A percentile compares a stretch with the other conserved stretches of the same genome.
phyloP scores from a whole-genome alignment of 2,888 invertebrate species.

The Aethes cnicana region DNA sequence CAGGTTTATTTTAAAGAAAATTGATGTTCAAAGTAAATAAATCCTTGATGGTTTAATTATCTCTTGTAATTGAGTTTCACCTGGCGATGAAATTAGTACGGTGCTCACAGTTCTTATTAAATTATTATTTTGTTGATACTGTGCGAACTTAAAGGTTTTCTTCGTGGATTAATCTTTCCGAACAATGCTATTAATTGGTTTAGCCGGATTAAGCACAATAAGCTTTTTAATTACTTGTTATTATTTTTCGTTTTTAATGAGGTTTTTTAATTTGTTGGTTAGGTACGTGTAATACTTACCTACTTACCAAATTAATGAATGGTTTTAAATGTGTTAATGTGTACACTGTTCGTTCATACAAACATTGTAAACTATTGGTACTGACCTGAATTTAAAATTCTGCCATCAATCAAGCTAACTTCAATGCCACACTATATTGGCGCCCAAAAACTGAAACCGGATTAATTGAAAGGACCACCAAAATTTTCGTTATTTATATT shows the following conservation, averaged over 20 bases:
- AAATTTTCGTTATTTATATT: constrained; percentile 18
- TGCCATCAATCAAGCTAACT: too few species aligned
- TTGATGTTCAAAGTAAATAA: constrained; percentile 79
- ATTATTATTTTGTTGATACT: constrained; percentile 50
- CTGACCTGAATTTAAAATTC: too few species aligned
- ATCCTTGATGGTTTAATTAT: constrained; percentile 79
- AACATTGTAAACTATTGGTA: too few species aligned
- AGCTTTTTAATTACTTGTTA: background rate
- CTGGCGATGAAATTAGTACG: constrained; percentile 66
- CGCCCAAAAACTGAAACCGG: background rate
- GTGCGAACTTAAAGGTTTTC: constrained; percentile 35
- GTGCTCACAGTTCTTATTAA: constrained; percentile 51
- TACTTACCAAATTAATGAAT: too few species aligned
- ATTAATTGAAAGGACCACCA: constrained; percentile 10
- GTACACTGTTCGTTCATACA: too few species aligned
- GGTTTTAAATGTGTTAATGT: too few species aligned
- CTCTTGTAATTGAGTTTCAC: constrained; percentile 79
- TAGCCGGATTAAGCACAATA: background rate
- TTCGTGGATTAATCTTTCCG: constrained; percentile 33
- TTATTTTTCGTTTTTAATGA: too few species aligned
- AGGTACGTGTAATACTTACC: too few species aligned
- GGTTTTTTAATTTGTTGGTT: too few species aligned
- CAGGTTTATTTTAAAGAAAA: constrained; percentile 80
- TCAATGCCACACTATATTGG: background rate
- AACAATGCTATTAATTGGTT: constrained; percentile 19